Evolutionary conservation across 1,140 invertebrate species (phyloP), one percentile per base, ranked within the genome.

Genomic region (Triops cancriformis): DNA sequence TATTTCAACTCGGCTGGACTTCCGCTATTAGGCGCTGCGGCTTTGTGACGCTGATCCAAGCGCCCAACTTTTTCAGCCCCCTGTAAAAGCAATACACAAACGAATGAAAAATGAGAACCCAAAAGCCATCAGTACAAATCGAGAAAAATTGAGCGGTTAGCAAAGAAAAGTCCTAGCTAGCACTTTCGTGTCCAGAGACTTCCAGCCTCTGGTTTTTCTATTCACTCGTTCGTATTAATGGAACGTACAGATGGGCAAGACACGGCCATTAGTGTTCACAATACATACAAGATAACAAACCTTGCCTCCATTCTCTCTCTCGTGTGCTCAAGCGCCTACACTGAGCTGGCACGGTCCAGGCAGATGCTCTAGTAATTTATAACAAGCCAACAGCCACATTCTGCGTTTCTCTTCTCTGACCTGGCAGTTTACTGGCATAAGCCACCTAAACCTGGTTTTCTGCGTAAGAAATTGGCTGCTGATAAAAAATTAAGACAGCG

Each of bases 311-410:
- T 64, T 64, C 14, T 23, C 14, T 64, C 51, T 23, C 51, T 64
- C n/a, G 51, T 64, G 51, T 23, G 51, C 51, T 23, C 14, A 14
- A 64, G 23, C 14, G 23, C 51, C 9, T 64, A 64, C 6, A 18
- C 51, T 64, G 18, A 5, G 51, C 14, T 23, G 23, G 51, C 31
- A 37, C 31, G 23, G 51, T 6, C 51, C 51, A 64, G 18, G 51
- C 51, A 64, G 51, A 64, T 64, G 51, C 51, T 64, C 51, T 37
- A 23, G 51, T 64, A 64, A 64, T 64, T 64, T 64, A 64, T 64
- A n/a, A 64, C 51, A 23, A 64, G 51, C 14, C 51, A 64, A 64
- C 51, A 64, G 51, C 51, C 2, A 37, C 31, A 37, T 37, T 37
- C 31, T 37, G 7, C 31, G 2, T 37, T 37, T 37, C 31, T 7